Evolutionary conservation across 2,797 vertebrate species (phyloP).

Genomic region (Enteromius thamalakanensis): DNA sequence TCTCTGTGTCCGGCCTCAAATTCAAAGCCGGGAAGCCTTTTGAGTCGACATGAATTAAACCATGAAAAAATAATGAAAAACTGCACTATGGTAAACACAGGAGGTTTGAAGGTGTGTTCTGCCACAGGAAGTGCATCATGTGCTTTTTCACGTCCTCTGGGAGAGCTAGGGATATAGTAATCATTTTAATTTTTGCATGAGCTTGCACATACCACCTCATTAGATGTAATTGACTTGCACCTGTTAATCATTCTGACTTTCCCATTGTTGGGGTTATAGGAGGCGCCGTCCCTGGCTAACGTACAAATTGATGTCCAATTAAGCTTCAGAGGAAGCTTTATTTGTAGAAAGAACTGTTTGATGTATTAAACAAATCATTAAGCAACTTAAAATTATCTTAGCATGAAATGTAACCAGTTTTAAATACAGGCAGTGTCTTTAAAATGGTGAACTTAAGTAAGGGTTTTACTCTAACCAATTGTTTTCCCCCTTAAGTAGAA

Average conservation of each 20-base stretch:
- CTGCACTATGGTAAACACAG: neutral
- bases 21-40: slow-evolving; percentile 3
- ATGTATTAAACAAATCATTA: neutral
- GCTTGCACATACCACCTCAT: slow-evolving; percentile 17
- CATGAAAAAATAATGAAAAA: neutral
- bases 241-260: slow-evolving; percentile 39
- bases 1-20: neutral
- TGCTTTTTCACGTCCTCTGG: neutral
- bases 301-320: slow-evolving; percentile 12
- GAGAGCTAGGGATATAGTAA: slow-evolving; percentile 20
- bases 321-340: neutral
- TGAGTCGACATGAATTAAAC: neutral
- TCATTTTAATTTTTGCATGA: slow-evolving; percentile 26
- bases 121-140: neutral
- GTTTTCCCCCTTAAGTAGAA: no score
- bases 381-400: neutral
- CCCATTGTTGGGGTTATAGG: slow-evolving; percentile 12
- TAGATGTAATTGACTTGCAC: slow-evolving; percentile 21
- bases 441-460: no score
- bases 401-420: neutral
- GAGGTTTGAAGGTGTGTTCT: neutral
- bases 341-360: neutral
- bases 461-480: no score
- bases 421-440: no score
- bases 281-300: neutral